Conservation (phyloP, 1,140 invertebrate genomes). For the Drosophila kurseongensis region DNA sequence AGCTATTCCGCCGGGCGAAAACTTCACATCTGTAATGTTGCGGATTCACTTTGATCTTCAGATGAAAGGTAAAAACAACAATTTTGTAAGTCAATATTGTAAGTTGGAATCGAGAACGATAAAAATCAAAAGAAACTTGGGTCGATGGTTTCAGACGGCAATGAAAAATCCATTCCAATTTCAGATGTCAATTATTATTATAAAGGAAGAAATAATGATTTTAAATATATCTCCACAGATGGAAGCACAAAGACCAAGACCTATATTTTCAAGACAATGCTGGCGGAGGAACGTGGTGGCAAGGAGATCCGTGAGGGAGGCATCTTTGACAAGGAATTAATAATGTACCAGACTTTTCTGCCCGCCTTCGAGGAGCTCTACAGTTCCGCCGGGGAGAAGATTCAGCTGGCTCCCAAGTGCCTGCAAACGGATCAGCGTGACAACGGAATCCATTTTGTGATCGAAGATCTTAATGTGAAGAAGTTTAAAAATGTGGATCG, state of each 20-base stretch:
- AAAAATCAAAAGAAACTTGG: no score
- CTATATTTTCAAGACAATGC: constrained; percentile 69
- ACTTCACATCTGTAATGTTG: constrained; percentile 72
- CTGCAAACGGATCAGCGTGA: constrained; percentile 39
- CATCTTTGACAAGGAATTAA: constrained; percentile 63
- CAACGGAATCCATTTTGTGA: constrained; percentile 55
- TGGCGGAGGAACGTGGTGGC: constrained; percentile 58
- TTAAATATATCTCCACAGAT: constrained; percentile 31
- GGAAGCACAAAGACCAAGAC: constrained; percentile 55
- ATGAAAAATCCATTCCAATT: no score
- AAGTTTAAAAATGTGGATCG: constrained; percentile 83
- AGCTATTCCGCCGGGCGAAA: constrained; percentile 70
- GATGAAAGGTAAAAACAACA: constrained; percentile 47
- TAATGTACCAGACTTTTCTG: constrained; percentile 66
- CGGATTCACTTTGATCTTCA: constrained; percentile 63
- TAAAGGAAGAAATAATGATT: no score
- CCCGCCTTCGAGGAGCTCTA: constrained; percentile 67
- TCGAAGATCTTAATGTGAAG: constrained; percentile 56
- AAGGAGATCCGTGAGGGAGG: constrained; percentile 35
- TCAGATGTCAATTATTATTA: no score
- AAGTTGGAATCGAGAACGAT: no score
- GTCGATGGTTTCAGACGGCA: no score
- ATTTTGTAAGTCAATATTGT: no score
- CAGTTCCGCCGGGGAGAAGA: constrained; percentile 51
- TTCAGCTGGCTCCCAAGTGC: constrained; percentile 64